Evolutionary conservation across 2,888 invertebrate species (phyloP).

Genomic region (Sesamia inferens): DNA sequence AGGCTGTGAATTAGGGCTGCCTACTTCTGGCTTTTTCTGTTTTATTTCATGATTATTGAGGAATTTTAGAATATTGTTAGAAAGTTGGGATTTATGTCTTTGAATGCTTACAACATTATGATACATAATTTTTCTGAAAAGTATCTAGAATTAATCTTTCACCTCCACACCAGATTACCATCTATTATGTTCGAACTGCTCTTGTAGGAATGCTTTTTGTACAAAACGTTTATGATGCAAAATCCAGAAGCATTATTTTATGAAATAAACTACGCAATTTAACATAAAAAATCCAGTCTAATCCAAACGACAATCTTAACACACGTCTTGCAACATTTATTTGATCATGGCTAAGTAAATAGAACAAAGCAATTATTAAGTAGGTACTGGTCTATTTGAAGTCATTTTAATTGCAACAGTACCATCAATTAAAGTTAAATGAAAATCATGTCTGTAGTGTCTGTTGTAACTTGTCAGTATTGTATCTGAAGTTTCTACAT

Average conservation of each 20-base stretch:
- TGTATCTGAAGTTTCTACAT: constrained; percentile 26
- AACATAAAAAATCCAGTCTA: neutral
- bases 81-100: neutral
- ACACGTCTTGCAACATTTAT: constrained; percentile 12
- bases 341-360: constrained; percentile 6
- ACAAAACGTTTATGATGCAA: neutral
- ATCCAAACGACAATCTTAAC: constrained; percentile 16
- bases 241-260: neutral
- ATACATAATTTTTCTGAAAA: neutral
- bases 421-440: constrained; percentile 52
- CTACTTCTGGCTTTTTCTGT: neutral
- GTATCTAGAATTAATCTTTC: neutral
- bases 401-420: constrained; percentile 45
- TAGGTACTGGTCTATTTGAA: constrained; percentile 31
- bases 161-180: neutral
- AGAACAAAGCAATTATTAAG: constrained; percentile 33
- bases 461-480: constrained; percentile 30
- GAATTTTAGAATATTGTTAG: neutral
- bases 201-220: neutral
- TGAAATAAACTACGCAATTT: neutral
- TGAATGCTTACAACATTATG: neutral
- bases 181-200: no score
- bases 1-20: neutral
- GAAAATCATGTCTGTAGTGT: constrained; percentile 39
- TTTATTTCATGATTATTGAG: neutral